Evolutionary conservation across 2,113 vertebrate genomes (phyloP), one percentile per base, ranked within the genome.

Genomic region (Silurus meridionalis): DNA sequence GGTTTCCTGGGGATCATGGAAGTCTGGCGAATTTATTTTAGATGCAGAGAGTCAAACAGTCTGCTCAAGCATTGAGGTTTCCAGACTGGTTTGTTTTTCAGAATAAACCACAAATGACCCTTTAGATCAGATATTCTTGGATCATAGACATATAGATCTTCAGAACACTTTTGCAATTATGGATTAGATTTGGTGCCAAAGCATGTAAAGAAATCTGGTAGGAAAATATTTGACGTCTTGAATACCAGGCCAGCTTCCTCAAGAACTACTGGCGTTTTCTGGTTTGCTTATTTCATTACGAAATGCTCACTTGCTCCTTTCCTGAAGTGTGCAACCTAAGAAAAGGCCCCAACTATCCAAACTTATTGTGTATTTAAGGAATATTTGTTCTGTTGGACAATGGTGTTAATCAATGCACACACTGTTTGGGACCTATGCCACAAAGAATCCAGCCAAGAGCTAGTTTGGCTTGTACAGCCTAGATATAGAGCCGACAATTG

Each of bases 51-150:
- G 82, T 83, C 64, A 82, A 57, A 50, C 69, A 50, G 21, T 74
- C 46, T 83, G 85, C 72, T 83, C 88, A 58, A 71, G 79, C 52
- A 52, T 80, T 78, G 75, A 50, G 78, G 72, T 77, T 88, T 86
- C 86, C 48, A 83, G 81, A 87, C 69, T 61, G 88, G 83, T 83
- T 83, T 82, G 77, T 87, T 89, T 82, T 85, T 80, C 79, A 79
- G 64, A 87, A 78, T 28, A 72, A 60, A 84, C 85, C 83, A 75
- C 83, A 90, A 89, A 89, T 81, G 71, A 82, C 82, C 74, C 66
- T 66, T 80, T 83, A 88, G 87, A 90, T 87, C 82, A 82, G n/a
- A 72, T 64, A 77, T 86, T 84, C 86, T 87, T 78, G 83, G 85
- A 85, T 67, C 64, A 52, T 25, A 61, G 84, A 85, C 83, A 89